Evolutionary conservation across 1,140 invertebrate genomes (phyloP).

Genomic region (Drosophila teissieri): DNA sequence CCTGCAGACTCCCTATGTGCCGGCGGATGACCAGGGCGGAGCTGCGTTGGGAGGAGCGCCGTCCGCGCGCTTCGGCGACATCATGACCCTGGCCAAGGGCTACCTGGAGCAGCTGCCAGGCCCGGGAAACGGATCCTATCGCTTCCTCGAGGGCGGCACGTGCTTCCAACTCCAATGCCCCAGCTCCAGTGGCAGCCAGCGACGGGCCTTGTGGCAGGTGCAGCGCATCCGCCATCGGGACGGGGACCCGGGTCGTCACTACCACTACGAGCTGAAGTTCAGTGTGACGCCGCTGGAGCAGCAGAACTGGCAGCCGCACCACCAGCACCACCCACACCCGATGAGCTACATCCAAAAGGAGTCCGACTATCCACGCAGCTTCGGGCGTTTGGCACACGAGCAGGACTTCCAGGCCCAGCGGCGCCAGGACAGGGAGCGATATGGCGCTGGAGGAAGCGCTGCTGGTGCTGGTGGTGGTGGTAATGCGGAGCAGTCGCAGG

Average conservation of each 20-base stretch:
- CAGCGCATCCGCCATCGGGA: constrained; percentile 87
- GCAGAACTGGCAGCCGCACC: constrained; percentile 43
- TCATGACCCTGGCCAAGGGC: constrained; percentile 87
- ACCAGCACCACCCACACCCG: neutral
- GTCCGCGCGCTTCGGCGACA: constrained; percentile 86
- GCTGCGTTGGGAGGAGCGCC: constrained; percentile 61
- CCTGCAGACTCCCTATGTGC: constrained; percentile 85
- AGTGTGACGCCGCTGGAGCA: constrained; percentile 85
- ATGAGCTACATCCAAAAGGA: constrained; percentile 77
- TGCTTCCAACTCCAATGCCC: constrained; percentile 10
- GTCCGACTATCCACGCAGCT: constrained; percentile 78
- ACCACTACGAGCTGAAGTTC: constrained; percentile 88
- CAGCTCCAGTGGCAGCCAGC: constrained; percentile 70
- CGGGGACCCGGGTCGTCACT: constrained; percentile 70
- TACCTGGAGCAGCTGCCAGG: constrained; percentile 85
- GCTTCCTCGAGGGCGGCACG: constrained; percentile 85
- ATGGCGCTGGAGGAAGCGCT: neutral
- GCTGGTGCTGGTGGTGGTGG: too few relatives aligned
- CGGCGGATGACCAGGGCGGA: constrained; percentile 60
- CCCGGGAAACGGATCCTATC: constrained; percentile 84
- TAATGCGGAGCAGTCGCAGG: constrained; percentile 47
- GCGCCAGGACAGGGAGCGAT: constrained; percentile 54
- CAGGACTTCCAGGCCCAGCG: constrained; percentile 60
- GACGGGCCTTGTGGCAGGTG: constrained; percentile 87
- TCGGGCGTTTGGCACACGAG: constrained; percentile 55